Evolutionary conservation across 2,888 invertebrate genomes (phyloP).

Genomic region (Stenurella melanura): DNA sequence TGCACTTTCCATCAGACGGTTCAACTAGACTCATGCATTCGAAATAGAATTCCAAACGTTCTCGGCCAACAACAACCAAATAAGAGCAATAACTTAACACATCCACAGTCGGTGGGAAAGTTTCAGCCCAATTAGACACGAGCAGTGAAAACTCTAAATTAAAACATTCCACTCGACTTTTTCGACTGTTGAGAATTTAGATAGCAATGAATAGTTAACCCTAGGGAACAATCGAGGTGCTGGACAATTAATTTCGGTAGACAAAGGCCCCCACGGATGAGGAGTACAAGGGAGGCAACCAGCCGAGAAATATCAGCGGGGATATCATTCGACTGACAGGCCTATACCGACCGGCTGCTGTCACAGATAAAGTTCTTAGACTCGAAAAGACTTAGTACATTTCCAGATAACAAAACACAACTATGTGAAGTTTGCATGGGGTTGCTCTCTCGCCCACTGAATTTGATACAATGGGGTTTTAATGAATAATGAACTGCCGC

Average conservation of each 20-base stretch:
- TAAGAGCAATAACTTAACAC: conserved; percentile 4
- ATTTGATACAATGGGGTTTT: conserved; percentile 26
- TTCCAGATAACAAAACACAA: conserved; percentile 36
- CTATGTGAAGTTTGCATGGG: conserved; percentile 31
- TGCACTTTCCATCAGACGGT: not conserved
- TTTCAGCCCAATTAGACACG: not conserved
- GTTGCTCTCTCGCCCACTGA: not conserved
- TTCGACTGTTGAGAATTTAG: conserved; percentile 12
- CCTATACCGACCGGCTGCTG: conserved; percentile 13
- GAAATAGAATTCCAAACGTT: not conserved
- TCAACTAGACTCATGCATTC: not conserved
- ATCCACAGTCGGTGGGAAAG: not conserved
- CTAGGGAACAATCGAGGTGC: conserved; percentile 22
- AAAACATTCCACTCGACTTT: conserved; percentile 20
- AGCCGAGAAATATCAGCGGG: conserved; percentile 24
- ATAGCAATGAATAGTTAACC: conserved; percentile 28
- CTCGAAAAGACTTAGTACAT: conserved; percentile 31
- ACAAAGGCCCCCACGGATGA: conserved; percentile 23
- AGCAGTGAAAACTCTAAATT: not conserved
- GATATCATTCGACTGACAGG: conserved; percentile 28
- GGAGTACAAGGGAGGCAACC: conserved; percentile 11
- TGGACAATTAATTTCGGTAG: conserved; percentile 24
- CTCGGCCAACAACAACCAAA: not conserved
- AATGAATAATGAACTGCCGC: conserved; percentile 29
- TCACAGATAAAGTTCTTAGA: conserved; percentile 31